Conservation (phyloP, 1,140 invertebrate species). For the Polypedilum pembai region DNA sequence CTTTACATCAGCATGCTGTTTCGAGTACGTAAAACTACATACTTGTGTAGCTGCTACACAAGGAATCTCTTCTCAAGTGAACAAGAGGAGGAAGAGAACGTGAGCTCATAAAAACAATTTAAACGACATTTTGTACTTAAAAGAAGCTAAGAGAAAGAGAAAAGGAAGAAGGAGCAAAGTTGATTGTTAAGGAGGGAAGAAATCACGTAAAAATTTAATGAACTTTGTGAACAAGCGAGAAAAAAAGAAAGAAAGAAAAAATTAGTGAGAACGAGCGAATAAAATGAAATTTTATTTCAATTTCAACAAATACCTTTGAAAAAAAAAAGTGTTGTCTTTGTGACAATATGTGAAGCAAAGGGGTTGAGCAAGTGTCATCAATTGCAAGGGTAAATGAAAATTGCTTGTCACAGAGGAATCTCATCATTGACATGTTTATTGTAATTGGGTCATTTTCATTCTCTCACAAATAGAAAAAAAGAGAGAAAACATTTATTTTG, state of each 20-base stretch:
- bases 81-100: neutral
- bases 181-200: neutral
- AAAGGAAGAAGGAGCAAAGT: neutral
- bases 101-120: conserved; percentile 18
- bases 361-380: neutral
- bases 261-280: neutral
- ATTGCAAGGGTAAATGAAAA: neutral
- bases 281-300: neutral
- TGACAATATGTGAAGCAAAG: neutral
- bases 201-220: conserved; percentile 19
- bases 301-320: neutral
- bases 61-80: neutral
- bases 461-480: neutral
- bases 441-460: conserved; percentile 2
- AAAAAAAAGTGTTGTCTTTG: neutral
- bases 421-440: conserved; percentile 22
- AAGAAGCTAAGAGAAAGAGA: neutral
- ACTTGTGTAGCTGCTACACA: neutral
- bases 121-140: neutral
- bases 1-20: neutral
- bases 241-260: neutral
- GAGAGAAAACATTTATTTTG: neutral
- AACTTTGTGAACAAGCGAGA: neutral
- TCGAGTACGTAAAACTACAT: neutral
- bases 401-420: neutral